Evolutionary conservation across 2,888 invertebrate species (phyloP), one percentile per base, ranked within the genome.

Genomic region (Drosophila anomalata): DNA sequence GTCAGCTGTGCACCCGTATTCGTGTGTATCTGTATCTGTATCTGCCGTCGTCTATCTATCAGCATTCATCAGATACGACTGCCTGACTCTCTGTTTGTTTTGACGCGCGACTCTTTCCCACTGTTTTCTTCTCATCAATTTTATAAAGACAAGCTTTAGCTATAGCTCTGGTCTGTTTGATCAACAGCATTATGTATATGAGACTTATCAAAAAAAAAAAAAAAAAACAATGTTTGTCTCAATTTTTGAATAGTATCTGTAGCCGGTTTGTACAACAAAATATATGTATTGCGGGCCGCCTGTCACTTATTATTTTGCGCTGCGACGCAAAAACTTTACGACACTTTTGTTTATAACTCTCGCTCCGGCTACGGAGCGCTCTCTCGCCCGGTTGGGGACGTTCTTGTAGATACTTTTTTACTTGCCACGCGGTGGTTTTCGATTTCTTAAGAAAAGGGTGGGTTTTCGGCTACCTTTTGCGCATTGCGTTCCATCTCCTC

Each of bases 261-360:
- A 65, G 65, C 65, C 53, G 65, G 66, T 42, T 36, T 55, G 71
- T 47, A 41, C 22, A 31, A 39, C 17, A 17, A 59, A 44, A 22
- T 8, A 20, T 36, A 58, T 62, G 58, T 48, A 42, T 55, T 42
- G 51, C 51, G 61, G 62, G 70, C 55, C 58, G 59, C 41, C 24
- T 54, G 58, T 56, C 62, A 48, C 48, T 73, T 52, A 55, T 81
- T 63, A 53, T 75, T 76, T 79, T 57, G 47, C 26, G 65, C 75
- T 82, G 74, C 88, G 85, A 88, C 85, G 85, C 89, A 89, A 85
- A 88, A 89, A 79, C 78, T 89, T 88, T 88, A 88, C 80, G 83
- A 88, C 74, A 79, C 42, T 77, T 71, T 77, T 68, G 70, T 70
- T 66, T 60, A 59, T 67, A 48, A 47, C 22, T 60, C 41, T 51